These are phyloP conservation scores for Alaudala cheleensis DNA, from an alignment of 2,113 vertebrate genomes.

Conservation along the genomic window DNA sequence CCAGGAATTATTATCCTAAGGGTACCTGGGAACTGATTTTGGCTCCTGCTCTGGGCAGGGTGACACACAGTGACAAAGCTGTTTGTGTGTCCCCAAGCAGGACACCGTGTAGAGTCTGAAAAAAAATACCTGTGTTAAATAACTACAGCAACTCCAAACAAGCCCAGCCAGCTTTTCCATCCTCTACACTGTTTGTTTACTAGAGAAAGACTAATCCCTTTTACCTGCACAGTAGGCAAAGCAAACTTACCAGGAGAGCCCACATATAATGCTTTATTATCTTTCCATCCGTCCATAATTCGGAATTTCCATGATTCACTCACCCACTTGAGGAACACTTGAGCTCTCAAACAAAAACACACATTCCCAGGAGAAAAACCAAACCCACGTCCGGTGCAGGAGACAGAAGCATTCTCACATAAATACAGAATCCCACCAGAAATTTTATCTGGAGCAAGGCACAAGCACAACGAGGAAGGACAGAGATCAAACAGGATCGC, in stretches of 20 bases:
- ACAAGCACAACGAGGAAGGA: background rate
- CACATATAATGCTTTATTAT: background rate
- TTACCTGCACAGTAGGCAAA: background rate
- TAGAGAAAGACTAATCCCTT: background rate
- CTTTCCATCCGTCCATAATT: background rate
- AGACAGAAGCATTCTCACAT: background rate
- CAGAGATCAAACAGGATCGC: background rate
- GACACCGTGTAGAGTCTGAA: background rate
- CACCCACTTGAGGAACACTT: background rate
- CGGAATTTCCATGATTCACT: conserved; percentile 37
- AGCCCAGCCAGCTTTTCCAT: conserved; percentile 12
- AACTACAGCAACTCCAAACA: background rate
- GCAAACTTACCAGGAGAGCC: background rate
- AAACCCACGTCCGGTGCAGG: background rate
- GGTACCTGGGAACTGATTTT: background rate
- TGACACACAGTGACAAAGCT: background rate
- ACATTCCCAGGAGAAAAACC: conserved; percentile 24
- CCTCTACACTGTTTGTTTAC: background rate
- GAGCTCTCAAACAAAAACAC: background rate
- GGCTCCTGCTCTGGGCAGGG: background rate
- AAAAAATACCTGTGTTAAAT: background rate
- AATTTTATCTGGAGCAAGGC: background rate
- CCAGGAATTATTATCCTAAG: background rate
- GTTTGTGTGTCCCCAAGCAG: background rate
- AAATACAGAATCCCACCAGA: background rate